These are phyloP conservation scores for Mormyrus lacerda DNA, from an alignment of 2,113 vertebrate species.

Conservation along the genomic window DNA sequence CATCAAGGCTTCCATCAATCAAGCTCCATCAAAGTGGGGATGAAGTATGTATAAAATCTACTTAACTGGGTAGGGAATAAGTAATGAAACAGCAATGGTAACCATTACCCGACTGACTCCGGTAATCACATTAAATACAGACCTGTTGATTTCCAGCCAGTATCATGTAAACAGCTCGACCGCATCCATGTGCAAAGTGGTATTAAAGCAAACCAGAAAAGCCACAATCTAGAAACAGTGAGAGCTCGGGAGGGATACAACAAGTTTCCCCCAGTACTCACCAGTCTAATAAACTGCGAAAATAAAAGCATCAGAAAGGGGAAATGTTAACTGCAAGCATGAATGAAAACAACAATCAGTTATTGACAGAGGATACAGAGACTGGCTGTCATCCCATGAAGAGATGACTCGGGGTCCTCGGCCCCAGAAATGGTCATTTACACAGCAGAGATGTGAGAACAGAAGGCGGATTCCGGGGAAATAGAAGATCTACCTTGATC, in stretches of 20 bases:
- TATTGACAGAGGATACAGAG: conserved; percentile 48
- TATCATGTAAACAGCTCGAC: conserved; percentile 10
- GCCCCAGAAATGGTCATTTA: neutral
- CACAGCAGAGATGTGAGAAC: neutral
- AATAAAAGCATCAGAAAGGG: conserved; percentile 69
- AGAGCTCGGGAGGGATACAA: conserved; percentile 29
- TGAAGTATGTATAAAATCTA: neutral
- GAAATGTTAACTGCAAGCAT: conserved; percentile 67
- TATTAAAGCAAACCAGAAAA: conserved; percentile 30
- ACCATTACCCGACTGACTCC: neutral
- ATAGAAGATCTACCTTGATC: conserved; percentile 77
- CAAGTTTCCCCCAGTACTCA: conserved; percentile 67
- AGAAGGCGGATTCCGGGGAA: neutral
- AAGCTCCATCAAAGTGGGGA: neutral
- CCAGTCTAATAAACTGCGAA: conserved; percentile 94
- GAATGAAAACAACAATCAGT: conserved; percentile 53
- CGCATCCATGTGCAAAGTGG: conserved; percentile 11
- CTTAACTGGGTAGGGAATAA: neutral
- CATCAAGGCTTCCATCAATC: neutral
- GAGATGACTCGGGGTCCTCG: neutral
- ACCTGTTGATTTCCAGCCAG: conserved; percentile 7
- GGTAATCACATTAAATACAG: neutral
- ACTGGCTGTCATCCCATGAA: conserved; percentile 35
- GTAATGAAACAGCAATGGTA: neutral
- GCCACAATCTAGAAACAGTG: conserved; percentile 37